A percentile compares a stretch with the other conserved stretches of the same genome.
Evolutionary conservation across 1,140 invertebrate species (phyloP).

Genomic region (Drosophila parvula): DNA sequence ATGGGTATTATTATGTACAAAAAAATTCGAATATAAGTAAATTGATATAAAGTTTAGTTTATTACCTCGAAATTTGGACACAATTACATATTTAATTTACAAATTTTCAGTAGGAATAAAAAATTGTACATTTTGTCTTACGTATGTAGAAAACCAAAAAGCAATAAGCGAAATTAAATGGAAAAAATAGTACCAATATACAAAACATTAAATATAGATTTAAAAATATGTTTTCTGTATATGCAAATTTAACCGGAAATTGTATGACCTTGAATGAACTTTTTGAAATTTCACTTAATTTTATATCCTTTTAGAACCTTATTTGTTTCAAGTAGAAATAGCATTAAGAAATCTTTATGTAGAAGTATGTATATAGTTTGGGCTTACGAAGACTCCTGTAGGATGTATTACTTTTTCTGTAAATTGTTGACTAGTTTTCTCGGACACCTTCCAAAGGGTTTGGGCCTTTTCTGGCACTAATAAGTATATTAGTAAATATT

Average conservation of each 20-base stretch:
- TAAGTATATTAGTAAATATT: background rate
- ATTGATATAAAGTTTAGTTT: conserved; percentile 1
- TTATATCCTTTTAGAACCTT: background rate
- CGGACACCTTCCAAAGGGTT: conserved; percentile 4
- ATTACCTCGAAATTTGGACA: background rate
- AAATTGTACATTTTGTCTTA: background rate
- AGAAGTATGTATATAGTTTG: background rate
- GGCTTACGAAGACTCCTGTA: background rate
- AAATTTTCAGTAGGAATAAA: background rate
- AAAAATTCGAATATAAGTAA: background rate
- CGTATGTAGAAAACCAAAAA: background rate
- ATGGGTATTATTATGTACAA: conserved; percentile 1
- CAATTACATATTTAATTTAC: background rate
- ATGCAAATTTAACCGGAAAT: background rate
- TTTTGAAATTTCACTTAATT: background rate
- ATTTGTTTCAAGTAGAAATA: background rate
- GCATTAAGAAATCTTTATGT: background rate
- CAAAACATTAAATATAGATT: background rate
- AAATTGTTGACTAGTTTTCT: conserved; percentile 7
- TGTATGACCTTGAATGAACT: background rate
- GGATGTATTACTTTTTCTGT: background rate
- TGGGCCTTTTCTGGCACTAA: conserved; percentile 2
- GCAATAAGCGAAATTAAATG: background rate
- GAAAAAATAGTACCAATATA: background rate
- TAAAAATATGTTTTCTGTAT: background rate